A percentile compares a stretch with the other conserved stretches of the same genome.
These are phyloP conservation scores for Papilio machaon DNA, from an alignment of 1,140 invertebrate genomes.

Conservation along the genomic window DNA sequence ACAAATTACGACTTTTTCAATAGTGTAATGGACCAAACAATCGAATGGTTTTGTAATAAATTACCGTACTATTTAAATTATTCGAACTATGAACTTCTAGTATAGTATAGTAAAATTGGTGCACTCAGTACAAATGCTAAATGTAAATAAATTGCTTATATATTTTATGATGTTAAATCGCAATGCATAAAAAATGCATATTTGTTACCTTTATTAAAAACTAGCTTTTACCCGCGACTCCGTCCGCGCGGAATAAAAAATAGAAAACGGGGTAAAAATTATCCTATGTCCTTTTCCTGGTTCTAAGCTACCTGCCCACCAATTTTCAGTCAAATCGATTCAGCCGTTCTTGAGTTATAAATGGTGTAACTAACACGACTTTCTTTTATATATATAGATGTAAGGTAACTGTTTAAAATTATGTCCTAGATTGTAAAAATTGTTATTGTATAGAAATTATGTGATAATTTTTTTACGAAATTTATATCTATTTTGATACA, in stretches of 20 bases:
- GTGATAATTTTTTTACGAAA: conserved; percentile 67
- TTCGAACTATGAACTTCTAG: neutral
- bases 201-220: conserved; percentile 24
- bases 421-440: conserved; percentile 28
- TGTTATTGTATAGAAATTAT: conserved; percentile 48
- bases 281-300: no score
- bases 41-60: neutral
- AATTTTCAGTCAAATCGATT: no score
- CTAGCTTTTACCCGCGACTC: no score
- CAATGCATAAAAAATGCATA: conserved; percentile 10
- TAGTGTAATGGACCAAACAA: conserved; percentile 18
- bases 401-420: conserved; percentile 20
- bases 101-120: neutral
- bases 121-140: conserved; percentile 27
- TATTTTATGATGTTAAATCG: conserved; percentile 16
- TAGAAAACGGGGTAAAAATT: no score
- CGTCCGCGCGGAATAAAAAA: no score
- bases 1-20: conserved; percentile 4
- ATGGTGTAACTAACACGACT: no score
- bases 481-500: conserved; percentile 58
- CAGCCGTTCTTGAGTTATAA: no score
- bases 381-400: no score
- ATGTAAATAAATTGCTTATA: conserved; percentile 30
- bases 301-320: no score
- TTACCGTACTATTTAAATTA: neutral